Base-by-base conservation (phyloP, 1,140 invertebrate genomes). In the Pseudomyrmex cubaensis region DNA sequence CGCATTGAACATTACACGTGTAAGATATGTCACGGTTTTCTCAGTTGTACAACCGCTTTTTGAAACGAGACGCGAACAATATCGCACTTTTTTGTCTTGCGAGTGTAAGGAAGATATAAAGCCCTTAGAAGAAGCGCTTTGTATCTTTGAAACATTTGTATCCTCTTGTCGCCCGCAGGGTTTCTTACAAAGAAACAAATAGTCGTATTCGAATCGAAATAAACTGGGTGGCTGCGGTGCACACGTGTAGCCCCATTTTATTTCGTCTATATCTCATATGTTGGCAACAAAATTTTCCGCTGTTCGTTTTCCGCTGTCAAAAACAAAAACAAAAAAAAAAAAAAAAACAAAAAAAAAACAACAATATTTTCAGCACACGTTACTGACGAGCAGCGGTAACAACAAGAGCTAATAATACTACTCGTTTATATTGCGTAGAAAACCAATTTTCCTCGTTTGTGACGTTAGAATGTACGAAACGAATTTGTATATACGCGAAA, bases 61-160 rank as follows among this genome's bases (percentile, higher is more conserved):
- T 57, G 20, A 70, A 78, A 78, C 46, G 10, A 25, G 8, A 50
- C 5, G 5, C 20, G n/a, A 3, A 17, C 35, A 10, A 64, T 46
- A 48, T 25, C 7, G 17, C 46, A 77, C 50, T 15, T 25, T 59
- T 48, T 70, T 15, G 20, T 70, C 22, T 70, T n/a, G 35, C 52
- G 35, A 50, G 15, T 22, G 44, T 59, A 70, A 78, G 20, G 7
- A 59, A 59, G 44, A 80, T 59, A 48, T 69, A 66, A 77, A 15
- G 17, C 74, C 50, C 48, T 77, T 77, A 57, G 22, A 78, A 78
- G 7, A 44, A 48, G 13, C 44, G 52, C 64, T 78, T 78, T 59
- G 59, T 70, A 70, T 78, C 63, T 56, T 78, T 78, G 59, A 78
- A 70, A 44, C 64, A n/a, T 57, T 59, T 35, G 54, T 78, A 70